These are phyloP conservation scores for Sebastes hubbsi DNA, from an alignment of 2,797 vertebrate species.

Conservation along the genomic window DNA sequence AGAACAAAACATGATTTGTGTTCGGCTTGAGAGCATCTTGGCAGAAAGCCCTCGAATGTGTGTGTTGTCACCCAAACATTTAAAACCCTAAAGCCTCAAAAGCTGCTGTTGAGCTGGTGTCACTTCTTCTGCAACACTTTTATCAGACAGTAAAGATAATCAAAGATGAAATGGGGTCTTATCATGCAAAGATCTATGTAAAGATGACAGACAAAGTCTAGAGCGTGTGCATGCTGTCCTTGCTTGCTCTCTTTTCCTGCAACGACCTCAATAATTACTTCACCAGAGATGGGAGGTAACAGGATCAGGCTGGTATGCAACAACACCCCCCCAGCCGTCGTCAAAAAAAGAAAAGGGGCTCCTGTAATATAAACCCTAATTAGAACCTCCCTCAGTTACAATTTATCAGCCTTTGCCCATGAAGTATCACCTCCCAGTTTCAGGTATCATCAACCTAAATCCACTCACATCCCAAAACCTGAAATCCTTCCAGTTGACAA, in stretches of 20 bases:
- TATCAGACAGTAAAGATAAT: background rate
- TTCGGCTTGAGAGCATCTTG: conserved; percentile 12
- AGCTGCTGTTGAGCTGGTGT: background rate
- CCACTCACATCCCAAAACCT: conserved; percentile 3
- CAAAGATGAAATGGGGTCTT: background rate
- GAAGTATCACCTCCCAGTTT: conserved; percentile 22
- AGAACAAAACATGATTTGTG: conserved; percentile 10
- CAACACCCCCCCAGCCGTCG: background rate
- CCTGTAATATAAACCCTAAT: conserved; percentile 35
- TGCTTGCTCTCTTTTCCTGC: conserved; percentile 19
- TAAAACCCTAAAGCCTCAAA: background rate
- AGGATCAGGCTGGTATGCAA: conserved; percentile 54
- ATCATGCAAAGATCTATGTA: background rate
- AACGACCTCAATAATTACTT: conserved; percentile 54
- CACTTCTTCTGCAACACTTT: background rate
- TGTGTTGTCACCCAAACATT: background rate
- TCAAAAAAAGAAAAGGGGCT: conserved; percentile 30
- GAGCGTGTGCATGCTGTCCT: background rate
- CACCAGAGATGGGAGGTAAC: conserved; percentile 65
- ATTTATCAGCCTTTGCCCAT: conserved; percentile 7
- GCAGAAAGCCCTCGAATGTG: background rate
- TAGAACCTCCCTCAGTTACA: background rate
- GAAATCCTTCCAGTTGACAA: conserved; percentile 14
- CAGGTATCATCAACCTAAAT: background rate
- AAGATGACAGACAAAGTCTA: background rate